These are phyloP conservation scores for Buphagus erythrorhynchus DNA, from an alignment of 2,797 vertebrate species.

Conservation along the genomic window DNA sequence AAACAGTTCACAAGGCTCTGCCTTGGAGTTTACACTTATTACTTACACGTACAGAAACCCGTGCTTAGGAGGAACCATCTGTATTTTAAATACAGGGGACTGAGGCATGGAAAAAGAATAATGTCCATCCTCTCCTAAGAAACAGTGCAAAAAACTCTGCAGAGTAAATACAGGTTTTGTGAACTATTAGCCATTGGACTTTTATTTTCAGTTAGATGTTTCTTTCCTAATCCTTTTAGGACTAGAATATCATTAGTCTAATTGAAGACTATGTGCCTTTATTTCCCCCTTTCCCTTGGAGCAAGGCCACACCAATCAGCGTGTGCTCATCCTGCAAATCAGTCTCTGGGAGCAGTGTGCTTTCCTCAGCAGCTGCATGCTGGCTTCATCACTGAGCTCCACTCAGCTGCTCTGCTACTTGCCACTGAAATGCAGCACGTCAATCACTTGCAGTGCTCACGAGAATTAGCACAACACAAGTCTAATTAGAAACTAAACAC, in stretches of 20 bases:
- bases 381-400: background rate
- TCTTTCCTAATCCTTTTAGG: background rate
- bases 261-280: background rate
- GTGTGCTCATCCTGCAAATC: background rate
- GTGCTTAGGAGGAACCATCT: background rate
- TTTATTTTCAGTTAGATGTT: background rate
- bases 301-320: background rate
- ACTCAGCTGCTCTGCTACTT: background rate
- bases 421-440: background rate
- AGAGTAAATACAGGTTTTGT: background rate
- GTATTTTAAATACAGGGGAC: background rate
- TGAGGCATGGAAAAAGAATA: background rate
- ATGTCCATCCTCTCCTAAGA: background rate
- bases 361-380: background rate
- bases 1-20: background rate
- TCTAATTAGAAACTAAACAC: slow-evolving; percentile 36
- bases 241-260: background rate
- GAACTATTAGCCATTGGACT: background rate
- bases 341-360: background rate
- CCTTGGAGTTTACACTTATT: background rate
- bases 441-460: background rate
- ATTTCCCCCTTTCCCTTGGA: background rate
- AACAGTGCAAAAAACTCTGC: background rate
- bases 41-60: background rate
- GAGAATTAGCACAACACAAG: slow-evolving; percentile 20